These are phyloP conservation scores for Drosophila buzzatii DNA, from an alignment of 2,888 invertebrate genomes.

Conservation along the genomic window DNA sequence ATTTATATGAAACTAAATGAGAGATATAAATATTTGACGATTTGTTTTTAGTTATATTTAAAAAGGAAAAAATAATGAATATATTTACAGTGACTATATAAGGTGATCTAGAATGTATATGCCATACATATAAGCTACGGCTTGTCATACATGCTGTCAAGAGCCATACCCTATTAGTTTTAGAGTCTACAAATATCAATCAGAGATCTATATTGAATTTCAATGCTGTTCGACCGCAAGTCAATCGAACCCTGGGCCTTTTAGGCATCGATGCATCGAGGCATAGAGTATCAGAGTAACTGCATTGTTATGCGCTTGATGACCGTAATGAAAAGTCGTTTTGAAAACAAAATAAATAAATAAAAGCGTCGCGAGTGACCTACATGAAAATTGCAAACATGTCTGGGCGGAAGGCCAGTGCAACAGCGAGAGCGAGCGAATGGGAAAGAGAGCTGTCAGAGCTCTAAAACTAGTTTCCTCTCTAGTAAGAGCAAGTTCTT, in stretches of 20 bases:
- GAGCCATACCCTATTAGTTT: background rate
- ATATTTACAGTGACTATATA: background rate
- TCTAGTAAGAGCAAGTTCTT: background rate
- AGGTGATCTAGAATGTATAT: background rate
- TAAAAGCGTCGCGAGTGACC: conserved; percentile 21
- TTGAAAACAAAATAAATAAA: conserved; percentile 20
- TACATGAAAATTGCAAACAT: conserved; percentile 2
- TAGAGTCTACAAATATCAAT: background rate
- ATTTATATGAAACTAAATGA: too few relatives aligned
- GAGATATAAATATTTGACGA: too few relatives aligned
- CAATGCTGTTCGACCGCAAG: background rate
- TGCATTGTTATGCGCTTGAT: background rate
- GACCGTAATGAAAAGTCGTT: background rate
- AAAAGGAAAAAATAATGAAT: background rate
- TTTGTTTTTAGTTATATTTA: background rate
- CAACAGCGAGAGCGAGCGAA: background rate
- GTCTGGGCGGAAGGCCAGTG: conserved; percentile 11
- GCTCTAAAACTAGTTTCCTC: background rate
- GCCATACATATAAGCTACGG: background rate
- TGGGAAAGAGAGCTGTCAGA: background rate
- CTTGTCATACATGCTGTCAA: background rate
- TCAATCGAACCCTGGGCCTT: too few relatives aligned
- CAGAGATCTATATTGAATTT: background rate
- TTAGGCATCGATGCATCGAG: background rate
- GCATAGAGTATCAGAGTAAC: background rate